Evolutionary conservation across 2,888 invertebrate species (phyloP).

Genomic region (Acanthosepion pharaonis): DNA sequence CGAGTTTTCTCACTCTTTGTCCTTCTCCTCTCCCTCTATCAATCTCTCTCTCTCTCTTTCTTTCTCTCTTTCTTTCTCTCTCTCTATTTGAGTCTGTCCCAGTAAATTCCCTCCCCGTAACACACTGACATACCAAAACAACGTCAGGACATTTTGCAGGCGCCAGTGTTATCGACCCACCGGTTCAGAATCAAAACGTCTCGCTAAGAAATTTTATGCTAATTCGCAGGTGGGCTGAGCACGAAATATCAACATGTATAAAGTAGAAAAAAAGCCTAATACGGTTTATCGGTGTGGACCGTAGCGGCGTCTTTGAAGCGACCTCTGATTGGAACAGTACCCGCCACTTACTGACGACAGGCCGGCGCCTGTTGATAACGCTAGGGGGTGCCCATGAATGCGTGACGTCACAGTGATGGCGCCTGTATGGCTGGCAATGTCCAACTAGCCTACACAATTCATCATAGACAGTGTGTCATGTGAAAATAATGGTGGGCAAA

Average conservation of each 20-base stretch:
- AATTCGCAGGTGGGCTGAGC: not conserved
- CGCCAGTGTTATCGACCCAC: not conserved
- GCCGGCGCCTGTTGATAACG: not conserved
- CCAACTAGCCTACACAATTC: not conserved
- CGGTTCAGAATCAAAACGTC: not conserved
- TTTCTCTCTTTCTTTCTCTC: no score
- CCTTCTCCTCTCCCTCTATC: no score
- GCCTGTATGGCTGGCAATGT: not conserved
- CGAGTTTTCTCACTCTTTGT: no score
- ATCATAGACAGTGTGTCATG: constrained; percentile 8
- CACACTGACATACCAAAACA: not conserved
- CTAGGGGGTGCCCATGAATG: constrained; percentile 22
- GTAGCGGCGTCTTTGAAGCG: constrained; percentile 6
- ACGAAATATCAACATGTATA: not conserved
- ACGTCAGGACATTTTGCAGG: not conserved
- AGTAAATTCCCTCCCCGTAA: not conserved
- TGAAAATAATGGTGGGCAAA: not conserved
- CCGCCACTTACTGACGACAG: constrained; percentile 33
- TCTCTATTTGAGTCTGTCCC: not conserved
- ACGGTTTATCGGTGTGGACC: constrained; percentile 3
- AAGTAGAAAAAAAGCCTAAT: not conserved
- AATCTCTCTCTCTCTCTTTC: no score
- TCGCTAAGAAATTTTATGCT: not conserved
- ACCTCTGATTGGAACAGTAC: not conserved
- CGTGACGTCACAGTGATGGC: not conserved